Percentiles rank a stretch among this genome's conserved stretches.
Evolutionary conservation across 1,140 invertebrate genomes (phyloP).

Genomic region (Zaprionus gabonicus): DNA sequence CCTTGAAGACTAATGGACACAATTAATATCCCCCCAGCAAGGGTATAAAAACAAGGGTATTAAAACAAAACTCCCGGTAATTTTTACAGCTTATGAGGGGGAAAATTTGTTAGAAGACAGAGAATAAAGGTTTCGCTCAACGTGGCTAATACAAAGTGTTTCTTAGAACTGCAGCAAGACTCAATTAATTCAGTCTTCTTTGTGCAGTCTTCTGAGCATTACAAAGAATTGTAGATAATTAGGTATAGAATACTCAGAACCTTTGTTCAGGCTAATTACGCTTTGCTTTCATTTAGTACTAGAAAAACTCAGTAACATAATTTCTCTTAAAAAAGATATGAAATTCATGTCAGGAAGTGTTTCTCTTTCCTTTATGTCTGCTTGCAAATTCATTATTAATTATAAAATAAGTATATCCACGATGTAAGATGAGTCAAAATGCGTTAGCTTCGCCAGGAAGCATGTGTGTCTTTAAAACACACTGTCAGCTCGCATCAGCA

Average conservation of each 20-base stretch:
- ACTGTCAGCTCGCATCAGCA: background rate
- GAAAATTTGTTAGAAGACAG: slow-evolving; percentile 4
- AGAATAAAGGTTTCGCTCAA: background rate
- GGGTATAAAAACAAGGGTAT: slow-evolving; percentile 12
- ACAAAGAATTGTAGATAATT: background rate
- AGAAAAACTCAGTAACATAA: too few species aligned
- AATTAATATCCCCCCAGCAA: background rate
- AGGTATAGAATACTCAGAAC: background rate
- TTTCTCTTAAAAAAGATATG: background rate
- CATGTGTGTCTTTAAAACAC: background rate
- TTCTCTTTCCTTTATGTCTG: background rate
- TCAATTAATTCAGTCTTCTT: background rate
- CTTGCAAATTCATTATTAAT: background rate
- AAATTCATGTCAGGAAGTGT: background rate
- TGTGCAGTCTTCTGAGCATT: background rate
- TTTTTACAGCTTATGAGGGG: slow-evolving; percentile 67
- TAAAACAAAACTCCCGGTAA: slow-evolving; percentile 59
- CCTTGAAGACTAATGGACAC: too few species aligned
- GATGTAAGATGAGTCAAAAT: background rate
- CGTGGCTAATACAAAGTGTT: background rate
- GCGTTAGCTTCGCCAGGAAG: background rate
- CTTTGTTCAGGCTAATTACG: too few species aligned
- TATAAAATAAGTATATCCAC: background rate
- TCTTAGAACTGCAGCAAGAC: background rate
- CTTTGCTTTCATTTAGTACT: too few species aligned